A percentile compares a stretch with the other conserved stretches of the same genome.
phyloP scores from a whole-genome alignment of 2,888 invertebrate genomes.

The Tuta absoluta region DNA sequence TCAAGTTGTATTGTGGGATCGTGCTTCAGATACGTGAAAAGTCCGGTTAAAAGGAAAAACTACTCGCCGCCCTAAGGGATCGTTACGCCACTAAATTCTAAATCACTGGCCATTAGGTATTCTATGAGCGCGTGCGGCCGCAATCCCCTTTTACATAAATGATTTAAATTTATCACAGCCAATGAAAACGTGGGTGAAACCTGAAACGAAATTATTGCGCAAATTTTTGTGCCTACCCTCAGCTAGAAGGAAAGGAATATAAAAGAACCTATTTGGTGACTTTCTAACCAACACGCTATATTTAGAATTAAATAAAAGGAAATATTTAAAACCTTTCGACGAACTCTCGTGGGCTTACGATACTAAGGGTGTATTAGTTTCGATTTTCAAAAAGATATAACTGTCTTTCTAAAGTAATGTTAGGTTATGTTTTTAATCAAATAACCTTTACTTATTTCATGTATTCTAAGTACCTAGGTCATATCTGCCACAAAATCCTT shows the following conservation, averaged over 20 bases:
- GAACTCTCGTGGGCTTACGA: too few relatives aligned
- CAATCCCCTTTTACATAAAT: constrained; percentile 17
- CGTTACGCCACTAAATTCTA: constrained; percentile 2
- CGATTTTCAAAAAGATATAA: too few relatives aligned
- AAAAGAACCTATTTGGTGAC: background rate
- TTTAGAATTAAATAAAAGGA: too few relatives aligned
- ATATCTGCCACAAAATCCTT: too few relatives aligned
- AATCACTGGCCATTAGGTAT: background rate
- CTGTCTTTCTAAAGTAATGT: too few relatives aligned
- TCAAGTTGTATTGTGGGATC: background rate
- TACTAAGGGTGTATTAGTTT: too few relatives aligned
- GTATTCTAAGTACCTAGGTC: too few relatives aligned
- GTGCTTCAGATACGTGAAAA: background rate
- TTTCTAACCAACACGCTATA: too few relatives aligned
- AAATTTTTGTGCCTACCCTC: background rate
- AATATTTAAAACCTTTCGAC: too few relatives aligned
- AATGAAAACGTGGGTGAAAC: background rate
- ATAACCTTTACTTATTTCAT: too few relatives aligned
- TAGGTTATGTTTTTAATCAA: too few relatives aligned
- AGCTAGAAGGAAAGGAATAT: background rate
- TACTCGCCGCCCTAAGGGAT: background rate
- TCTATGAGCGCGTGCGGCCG: constrained; percentile 12
- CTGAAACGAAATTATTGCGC: background rate
- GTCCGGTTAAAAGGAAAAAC: background rate
- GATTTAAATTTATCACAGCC: constrained; percentile 16